Percentiles rank a stretch among this genome's conserved stretches.
These are phyloP conservation scores for Drosophila kanapiae DNA, from an alignment of 1,140 invertebrate genomes.

Conservation along the genomic window DNA sequence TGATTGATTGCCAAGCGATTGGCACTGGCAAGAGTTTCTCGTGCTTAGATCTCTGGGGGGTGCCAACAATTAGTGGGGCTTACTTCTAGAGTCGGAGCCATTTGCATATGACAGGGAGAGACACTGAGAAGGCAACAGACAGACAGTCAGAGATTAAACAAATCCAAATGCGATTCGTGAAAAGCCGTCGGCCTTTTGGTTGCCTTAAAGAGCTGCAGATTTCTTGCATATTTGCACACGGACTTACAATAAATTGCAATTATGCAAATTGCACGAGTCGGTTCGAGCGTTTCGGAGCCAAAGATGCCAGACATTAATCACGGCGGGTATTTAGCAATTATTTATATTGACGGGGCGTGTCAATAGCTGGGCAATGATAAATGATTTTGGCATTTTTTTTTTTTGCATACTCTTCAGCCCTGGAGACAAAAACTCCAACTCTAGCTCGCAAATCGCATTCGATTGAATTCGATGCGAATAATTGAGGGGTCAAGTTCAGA, in stretches of 20 bases:
- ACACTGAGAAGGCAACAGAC: conserved; percentile 16
- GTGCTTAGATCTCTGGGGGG: conserved; percentile 15
- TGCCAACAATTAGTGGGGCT: conserved; percentile 34
- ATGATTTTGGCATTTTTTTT: conserved; percentile 47
- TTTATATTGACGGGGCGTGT: conserved; percentile 72
- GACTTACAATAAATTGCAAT: conserved; percentile 82
- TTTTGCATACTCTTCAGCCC: conserved; percentile 6
- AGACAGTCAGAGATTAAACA: conserved; percentile 34
- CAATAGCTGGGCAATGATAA: conserved; percentile 61
- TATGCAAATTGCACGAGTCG: conserved; percentile 68
- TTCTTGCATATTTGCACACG: conserved; percentile 76
- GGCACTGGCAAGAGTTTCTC: conserved; percentile 50
- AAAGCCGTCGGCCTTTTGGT: conserved; percentile 69
- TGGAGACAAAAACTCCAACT: not conserved
- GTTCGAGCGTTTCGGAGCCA: conserved; percentile 24
- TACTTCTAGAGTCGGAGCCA: conserved; percentile 18
- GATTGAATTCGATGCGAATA: conserved; percentile 11
- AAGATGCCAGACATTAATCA: conserved; percentile 76
- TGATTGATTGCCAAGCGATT: conserved; percentile 67
- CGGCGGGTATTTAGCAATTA: conserved; percentile 71
- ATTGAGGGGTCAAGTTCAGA: conserved; percentile 51
- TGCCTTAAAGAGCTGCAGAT: conserved; percentile 64
- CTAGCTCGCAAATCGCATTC: conserved; percentile 13
- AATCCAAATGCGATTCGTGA: conserved; percentile 53
- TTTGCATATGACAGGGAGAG: conserved; percentile 54